phyloP scores from a whole-genome alignment of 2,888 invertebrate genomes.

The Eristalis pertinax region DNA sequence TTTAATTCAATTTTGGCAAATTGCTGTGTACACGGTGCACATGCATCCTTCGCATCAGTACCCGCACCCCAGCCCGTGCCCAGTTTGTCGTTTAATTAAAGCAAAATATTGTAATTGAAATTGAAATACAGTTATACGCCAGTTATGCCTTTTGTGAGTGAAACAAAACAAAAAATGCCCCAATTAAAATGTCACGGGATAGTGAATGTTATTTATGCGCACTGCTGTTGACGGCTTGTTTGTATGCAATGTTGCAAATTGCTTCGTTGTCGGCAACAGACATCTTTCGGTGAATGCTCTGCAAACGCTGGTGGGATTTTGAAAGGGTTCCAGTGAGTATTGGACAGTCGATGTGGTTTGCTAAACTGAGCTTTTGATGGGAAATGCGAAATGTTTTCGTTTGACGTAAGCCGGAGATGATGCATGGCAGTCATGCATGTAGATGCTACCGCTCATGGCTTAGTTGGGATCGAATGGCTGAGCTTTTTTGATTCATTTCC shows the following conservation, averaged over 20 bases:
- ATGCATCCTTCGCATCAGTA: not conserved
- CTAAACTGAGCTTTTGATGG: too few relatives aligned
- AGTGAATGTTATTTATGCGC: constrained; percentile 1
- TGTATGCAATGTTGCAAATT: not conserved
- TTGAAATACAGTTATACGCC: not conserved
- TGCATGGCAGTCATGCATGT: too few relatives aligned
- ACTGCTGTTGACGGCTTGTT: not conserved
- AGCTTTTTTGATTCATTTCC: too few relatives aligned
- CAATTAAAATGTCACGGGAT: constrained; percentile 62
- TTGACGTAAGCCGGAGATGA: too few relatives aligned
- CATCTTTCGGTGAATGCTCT: not conserved
- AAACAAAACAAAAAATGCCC: not conserved
- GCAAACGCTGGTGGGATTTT: not conserved
- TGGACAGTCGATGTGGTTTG: too few relatives aligned
- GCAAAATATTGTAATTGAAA: constrained; percentile 36
- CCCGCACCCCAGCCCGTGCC: not conserved
- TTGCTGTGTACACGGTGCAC: not conserved
- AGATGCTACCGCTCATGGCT: too few relatives aligned
- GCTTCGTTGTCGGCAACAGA: not conserved
- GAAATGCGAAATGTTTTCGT: too few relatives aligned
- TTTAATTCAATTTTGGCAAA: constrained; percentile 35
- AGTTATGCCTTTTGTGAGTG: not conserved
- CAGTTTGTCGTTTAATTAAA: constrained; percentile 49
- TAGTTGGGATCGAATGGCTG: too few relatives aligned
- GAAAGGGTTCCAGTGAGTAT: not conserved